phyloP scores from a whole-genome alignment of 2,888 invertebrate species.

The Scelioninae gen. 1 region DNA sequence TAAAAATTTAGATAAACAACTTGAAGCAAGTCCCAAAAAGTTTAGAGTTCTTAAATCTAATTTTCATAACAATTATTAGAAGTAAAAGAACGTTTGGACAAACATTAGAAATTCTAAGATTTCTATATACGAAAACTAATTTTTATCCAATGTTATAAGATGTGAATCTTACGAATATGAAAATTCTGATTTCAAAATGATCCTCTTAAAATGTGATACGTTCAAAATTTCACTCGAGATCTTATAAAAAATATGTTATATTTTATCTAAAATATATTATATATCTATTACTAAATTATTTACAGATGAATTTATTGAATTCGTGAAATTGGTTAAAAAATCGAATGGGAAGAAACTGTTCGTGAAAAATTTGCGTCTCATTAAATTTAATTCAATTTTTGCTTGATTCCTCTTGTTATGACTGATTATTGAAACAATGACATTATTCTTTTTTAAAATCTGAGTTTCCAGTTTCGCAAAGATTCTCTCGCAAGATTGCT shows the following conservation, averaged over 20 bases:
- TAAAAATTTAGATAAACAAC: too few relatives aligned
- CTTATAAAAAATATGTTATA: slow-evolving; percentile 64
- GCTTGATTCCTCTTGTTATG: not conserved
- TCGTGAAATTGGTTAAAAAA: slow-evolving; percentile 28
- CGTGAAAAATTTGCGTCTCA: slow-evolving; percentile 12
- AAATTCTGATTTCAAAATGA: slow-evolving; percentile 59
- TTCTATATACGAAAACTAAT: too few relatives aligned
- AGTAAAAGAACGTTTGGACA: too few relatives aligned
- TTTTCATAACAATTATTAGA: too few relatives aligned
- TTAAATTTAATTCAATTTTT: slow-evolving; percentile 16
- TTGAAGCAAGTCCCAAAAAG: too few relatives aligned
- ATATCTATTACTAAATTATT: slow-evolving; percentile 59
- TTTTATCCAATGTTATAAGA: slow-evolving; percentile 68
- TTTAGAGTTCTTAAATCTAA: too few relatives aligned
- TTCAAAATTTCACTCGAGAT: slow-evolving; percentile 45
- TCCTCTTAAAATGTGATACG: slow-evolving; percentile 29
- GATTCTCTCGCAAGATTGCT: slow-evolving; percentile 57
- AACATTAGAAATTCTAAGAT: too few relatives aligned
- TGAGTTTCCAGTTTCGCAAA: slow-evolving; percentile 50
- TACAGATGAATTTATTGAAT: slow-evolving; percentile 54
- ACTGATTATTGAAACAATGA: slow-evolving; percentile 21
- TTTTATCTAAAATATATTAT: slow-evolving; percentile 66
- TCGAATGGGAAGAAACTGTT: slow-evolving; percentile 37
- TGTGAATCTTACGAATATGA: slow-evolving; percentile 52
- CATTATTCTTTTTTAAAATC: slow-evolving; percentile 28